Base-by-base conservation (phyloP, 2,113 vertebrate species). In the Hiodon tergisus region DNA sequence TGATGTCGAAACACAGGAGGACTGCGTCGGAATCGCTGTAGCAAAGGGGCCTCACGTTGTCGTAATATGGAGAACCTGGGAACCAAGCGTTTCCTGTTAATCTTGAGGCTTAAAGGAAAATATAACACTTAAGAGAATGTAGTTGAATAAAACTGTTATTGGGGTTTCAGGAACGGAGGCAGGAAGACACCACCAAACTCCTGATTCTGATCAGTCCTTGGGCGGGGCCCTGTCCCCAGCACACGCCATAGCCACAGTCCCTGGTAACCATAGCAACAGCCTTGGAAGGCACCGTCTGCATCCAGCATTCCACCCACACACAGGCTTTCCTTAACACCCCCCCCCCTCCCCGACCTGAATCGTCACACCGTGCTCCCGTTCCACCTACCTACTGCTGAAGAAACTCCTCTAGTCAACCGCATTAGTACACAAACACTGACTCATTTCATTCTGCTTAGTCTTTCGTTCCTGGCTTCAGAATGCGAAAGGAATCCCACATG, bases 41-140 rank as follows among this genome's bases (percentile, higher is more conserved):
- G 93, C 96, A 98, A 4, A 98, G 93, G 2, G 96, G 96, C 11
- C 96, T 90, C 72, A 98, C 96, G 0, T 98, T 98, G 88, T 98
- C 94, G 0, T 98, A 98, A 85, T 98, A 98, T 0, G 96, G 97
- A 65, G 95, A 98, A 7, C 96, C 96, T 97, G 69, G 8, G 75
- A 31, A n/a, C 46, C 54, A 48, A 53, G 31, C 31, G 31, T 31
- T 31, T 31, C 31, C 31, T 1, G 31, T 31, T 31, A 31, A 31
- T 31, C 31, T 31, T 31, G 31, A 31, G 31, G 31, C 31, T 31
- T 31, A 31, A 31, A 31, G 31, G 31, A 31, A 31, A 31, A 31
- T 31, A 31, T 31, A 31, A 31, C 31, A 31, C 31, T 31, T 31
- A 31, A 31, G 31, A 31, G 31, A 31, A 31, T 31, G 31, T 31